Base-by-base conservation (phyloP, 1,140 invertebrate species). In the Lanistes nyassanus region DNA sequence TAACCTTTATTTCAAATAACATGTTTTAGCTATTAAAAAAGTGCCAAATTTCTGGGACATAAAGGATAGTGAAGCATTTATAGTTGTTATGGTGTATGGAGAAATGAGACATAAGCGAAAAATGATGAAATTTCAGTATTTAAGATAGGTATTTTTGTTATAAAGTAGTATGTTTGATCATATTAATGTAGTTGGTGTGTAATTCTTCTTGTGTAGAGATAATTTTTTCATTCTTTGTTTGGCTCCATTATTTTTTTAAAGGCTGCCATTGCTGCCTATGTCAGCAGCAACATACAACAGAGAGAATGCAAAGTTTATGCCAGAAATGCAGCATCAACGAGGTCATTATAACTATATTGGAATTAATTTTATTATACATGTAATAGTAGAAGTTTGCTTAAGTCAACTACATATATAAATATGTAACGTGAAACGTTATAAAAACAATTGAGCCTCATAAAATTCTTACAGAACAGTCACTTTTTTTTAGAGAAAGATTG, bases 231-330 rank as follows among this genome's bases (percentile, higher is more conserved):
- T 56, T 47, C 13, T 68, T 55, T 36, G 7, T 26, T 16, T 69
- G n/a, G n/a, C 19, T 51, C 19, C 60, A n/a, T 62, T 36, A 51
- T 64, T 71, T 71, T 42, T 51, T 69, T 74, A 58, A 68, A 79
- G 78, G 73, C 51, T 39, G 58, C 29, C 16, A 64, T 58, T 62
- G 74, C 75, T n/a, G 31, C 5, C 5, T 79, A 72, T 37, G 70
- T 79, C 37, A 55, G 47, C 21, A 56, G 19, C 3, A 79, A 79
- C 29, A 74, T 79, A 11, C 19, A 53, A 21, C 78, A 79, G 53
- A 58, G 78, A 64, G 74, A 79, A 42, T 79, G 78, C 67, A 76
- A 67, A 47, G 42, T 53, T 21, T 79, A 73, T 73, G 65, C 66
- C 31, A 72, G 53, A 51, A 42, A 76, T 37, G n/a, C n/a, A 13